Conservation (phyloP, 2,888 invertebrate species). For the Trachelus troglodyta region DNA sequence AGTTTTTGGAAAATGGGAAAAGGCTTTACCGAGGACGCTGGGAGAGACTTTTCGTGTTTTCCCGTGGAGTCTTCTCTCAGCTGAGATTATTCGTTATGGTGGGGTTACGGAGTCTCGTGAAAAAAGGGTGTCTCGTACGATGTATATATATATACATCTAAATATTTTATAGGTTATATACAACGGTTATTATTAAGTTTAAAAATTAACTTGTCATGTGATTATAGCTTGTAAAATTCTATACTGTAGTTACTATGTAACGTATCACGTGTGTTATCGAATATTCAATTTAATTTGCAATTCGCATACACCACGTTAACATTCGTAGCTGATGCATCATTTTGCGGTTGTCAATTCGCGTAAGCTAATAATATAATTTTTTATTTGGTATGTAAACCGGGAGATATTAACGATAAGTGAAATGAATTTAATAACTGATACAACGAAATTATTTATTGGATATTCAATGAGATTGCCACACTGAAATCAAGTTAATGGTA, state of each 20-base stretch:
- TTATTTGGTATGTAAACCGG: not conserved
- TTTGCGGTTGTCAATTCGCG: not conserved
- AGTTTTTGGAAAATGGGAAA: not conserved
- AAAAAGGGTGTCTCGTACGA: not conserved
- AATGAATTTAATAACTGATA: not conserved
- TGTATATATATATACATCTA: too few species aligned
- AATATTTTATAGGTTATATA: not conserved
- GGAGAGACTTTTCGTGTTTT: not conserved
- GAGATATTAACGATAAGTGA: not conserved
- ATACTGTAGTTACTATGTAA: not conserved
- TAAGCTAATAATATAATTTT: not conserved
- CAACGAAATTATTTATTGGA: not conserved
- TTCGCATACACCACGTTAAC: not conserved
- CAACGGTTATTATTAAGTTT: not conserved
- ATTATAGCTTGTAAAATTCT: not conserved
- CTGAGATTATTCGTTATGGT: not conserved
- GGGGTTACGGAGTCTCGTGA: not conserved
- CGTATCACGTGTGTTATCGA: not conserved
- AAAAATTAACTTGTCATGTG: not conserved
- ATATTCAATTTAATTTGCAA: not conserved
- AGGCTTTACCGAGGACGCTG: not conserved
- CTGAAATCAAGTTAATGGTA: slow-evolving; percentile 17
- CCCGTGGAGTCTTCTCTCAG: not conserved
- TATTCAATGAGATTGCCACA: not conserved
- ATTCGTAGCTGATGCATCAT: not conserved